These are phyloP conservation scores for Sakesphorus luctuosus DNA, from an alignment of 2,113 vertebrate genomes.

Conservation along the genomic window DNA sequence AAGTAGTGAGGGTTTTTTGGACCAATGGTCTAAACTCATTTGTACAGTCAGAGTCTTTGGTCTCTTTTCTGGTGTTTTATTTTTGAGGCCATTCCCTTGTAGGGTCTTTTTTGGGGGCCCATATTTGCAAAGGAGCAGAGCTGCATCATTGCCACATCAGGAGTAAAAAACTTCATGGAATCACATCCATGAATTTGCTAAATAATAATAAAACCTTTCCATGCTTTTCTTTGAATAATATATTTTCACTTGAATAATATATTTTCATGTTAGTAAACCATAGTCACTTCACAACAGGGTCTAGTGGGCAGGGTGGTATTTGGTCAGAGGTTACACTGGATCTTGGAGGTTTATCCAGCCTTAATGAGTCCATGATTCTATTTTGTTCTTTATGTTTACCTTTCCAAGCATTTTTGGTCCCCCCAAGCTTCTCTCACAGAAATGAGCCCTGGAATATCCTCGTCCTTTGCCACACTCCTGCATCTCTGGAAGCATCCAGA, in stretches of 20 bases:
- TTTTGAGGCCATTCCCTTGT: neutral
- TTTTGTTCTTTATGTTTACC: neutral
- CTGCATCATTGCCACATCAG: neutral
- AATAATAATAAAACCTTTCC: neutral
- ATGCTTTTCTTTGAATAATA: neutral
- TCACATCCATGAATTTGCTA: accelerated
- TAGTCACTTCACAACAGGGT: accelerated
- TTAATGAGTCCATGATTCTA: accelerated
- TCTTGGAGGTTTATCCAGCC: neutral
- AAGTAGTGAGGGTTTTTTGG: accelerated
- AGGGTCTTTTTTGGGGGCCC: too few species aligned
- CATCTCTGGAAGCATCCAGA: neutral
- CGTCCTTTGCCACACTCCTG: accelerated
- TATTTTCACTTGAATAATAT: neutral
- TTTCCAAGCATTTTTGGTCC: accelerated
- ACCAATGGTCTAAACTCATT: accelerated
- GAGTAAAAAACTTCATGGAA: neutral
- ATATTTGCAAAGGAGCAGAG: neutral
- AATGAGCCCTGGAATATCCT: accelerated
- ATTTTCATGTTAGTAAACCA: neutral
- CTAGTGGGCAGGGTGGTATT: neutral
- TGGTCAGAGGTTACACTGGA: neutral
- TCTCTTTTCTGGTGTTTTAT: neutral
- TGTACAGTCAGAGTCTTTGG: neutral
- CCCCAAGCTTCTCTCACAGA: neutral